These are phyloP conservation scores for Spea hammondii DNA, from an alignment of 2,797 vertebrate genomes.

Conservation along the genomic window DNA sequence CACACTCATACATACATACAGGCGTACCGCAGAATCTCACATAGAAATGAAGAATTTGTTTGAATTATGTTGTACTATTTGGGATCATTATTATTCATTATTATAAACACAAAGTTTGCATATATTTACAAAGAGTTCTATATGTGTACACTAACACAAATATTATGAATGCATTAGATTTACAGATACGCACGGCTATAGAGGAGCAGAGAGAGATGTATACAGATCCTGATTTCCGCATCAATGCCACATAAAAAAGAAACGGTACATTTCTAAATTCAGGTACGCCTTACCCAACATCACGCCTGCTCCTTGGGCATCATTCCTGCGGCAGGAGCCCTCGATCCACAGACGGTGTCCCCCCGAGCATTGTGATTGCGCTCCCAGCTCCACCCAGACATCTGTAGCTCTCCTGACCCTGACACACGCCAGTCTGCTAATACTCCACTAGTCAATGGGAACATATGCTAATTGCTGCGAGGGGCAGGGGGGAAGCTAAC, in stretches of 20 bases:
- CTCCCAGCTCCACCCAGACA: constrained; percentile 63
- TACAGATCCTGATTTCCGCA: not conserved
- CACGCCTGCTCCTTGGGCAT: constrained; percentile 23
- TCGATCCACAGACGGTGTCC: not conserved
- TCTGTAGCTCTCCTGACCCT: constrained; percentile 71
- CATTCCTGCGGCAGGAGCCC: constrained; percentile 13
- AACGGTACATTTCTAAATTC: not conserved
- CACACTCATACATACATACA: too few relatives aligned
- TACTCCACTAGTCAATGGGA: constrained; percentile 33
- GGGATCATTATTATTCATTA: too few relatives aligned
- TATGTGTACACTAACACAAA: too few relatives aligned
- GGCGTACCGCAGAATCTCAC: too few relatives aligned
- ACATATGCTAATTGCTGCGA: constrained; percentile 36
- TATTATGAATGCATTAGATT: too few relatives aligned
- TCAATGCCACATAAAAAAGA: too few relatives aligned
- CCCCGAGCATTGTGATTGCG: constrained; percentile 45
- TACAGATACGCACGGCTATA: too few relatives aligned
- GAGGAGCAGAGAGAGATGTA: too few relatives aligned
- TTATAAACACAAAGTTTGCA: too few relatives aligned
- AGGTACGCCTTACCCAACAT: constrained; percentile 37
- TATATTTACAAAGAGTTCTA: too few relatives aligned
- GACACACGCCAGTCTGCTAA: constrained; percentile 66
- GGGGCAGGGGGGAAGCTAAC: constrained; percentile 17
- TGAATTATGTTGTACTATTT: too few relatives aligned
- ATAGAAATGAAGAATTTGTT: too few relatives aligned